Evolutionary conservation across 2,797 vertebrate genomes (phyloP).

Genomic region (Lindbergichthys nudifrons): DNA sequence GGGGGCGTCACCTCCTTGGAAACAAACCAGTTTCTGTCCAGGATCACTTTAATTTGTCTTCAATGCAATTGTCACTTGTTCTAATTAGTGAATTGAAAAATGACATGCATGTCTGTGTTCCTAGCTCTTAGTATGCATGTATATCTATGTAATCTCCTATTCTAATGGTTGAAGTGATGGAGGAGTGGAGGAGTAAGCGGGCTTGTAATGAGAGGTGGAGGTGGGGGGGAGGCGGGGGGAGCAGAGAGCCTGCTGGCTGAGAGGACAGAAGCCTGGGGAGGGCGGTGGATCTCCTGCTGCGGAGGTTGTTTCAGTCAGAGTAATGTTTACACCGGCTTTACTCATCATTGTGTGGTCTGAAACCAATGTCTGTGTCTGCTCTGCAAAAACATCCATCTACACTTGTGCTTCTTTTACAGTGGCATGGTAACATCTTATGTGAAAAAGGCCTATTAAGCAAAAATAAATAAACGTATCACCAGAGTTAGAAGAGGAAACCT

Average conservation of each 20-base stretch:
- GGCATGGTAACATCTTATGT: too few species aligned
- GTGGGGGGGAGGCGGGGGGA: slow-evolving; percentile 32
- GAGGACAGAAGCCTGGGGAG: slow-evolving; percentile 56
- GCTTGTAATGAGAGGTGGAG: slow-evolving; percentile 67
- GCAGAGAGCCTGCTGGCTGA: slow-evolving; percentile 44
- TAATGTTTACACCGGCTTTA: slow-evolving; percentile 52
- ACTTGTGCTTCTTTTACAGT: neutral
- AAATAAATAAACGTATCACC: too few species aligned
- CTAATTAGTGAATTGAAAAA: slow-evolving; percentile 64
- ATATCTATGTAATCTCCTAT: slow-evolving; percentile 15
- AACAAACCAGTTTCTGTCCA: slow-evolving; percentile 44
- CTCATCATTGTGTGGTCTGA: slow-evolving; percentile 35
- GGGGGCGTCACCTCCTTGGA: slow-evolving; percentile 55
- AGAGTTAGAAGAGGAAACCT: too few species aligned
- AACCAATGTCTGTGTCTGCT: slow-evolving; percentile 16
- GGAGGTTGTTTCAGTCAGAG: slow-evolving; percentile 37
- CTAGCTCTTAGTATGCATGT: slow-evolving; percentile 30
- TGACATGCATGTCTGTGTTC: slow-evolving; percentile 21
- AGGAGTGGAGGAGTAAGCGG: slow-evolving; percentile 46
- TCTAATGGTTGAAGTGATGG: slow-evolving; percentile 66
- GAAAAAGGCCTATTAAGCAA: too few species aligned
- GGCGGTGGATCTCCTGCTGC: slow-evolving; percentile 62
- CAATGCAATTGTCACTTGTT: slow-evolving; percentile 22
- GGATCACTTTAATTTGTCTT: slow-evolving; percentile 24
- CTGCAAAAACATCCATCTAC: slow-evolving; percentile 10